Evolutionary conservation across 2,797 vertebrate genomes (phyloP).

Genomic region (Crocodylus rhombifer): DNA sequence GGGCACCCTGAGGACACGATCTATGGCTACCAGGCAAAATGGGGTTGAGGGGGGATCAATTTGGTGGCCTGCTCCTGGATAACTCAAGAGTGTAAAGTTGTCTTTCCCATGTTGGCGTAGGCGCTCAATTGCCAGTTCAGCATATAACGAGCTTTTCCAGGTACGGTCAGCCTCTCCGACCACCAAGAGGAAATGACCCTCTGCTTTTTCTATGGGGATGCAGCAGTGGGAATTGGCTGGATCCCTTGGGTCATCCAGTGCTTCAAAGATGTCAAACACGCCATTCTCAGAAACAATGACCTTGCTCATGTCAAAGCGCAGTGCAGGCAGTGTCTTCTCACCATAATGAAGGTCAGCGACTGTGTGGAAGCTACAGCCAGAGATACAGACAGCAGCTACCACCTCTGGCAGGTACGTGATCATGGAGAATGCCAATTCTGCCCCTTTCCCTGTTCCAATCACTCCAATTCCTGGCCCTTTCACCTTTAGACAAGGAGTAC

Average conservation of each 20-base stretch:
- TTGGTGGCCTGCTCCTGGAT: conserved; percentile 87
- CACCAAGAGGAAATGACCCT: conserved; percentile 77
- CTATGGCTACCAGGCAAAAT: conserved; percentile 69
- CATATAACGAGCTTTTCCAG: conserved; percentile 81
- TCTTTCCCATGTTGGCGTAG: conserved; percentile 71
- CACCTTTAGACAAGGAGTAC: conserved; percentile 66
- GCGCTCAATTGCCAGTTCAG: conserved; percentile 67
- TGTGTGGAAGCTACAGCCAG: conserved; percentile 78
- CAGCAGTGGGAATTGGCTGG: conserved; percentile 66
- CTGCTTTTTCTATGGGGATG: conserved; percentile 80
- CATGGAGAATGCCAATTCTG: conserved; percentile 80
- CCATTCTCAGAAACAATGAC: conserved; percentile 69
- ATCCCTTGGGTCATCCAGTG: conserved; percentile 73
- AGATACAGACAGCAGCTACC: conserved; percentile 76
- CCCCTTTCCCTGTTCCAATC: conserved; percentile 80
- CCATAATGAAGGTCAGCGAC: conserved; percentile 74
- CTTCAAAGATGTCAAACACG: conserved; percentile 77
- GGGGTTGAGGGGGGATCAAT: conserved; percentile 87
- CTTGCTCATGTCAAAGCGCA: conserved; percentile 72
- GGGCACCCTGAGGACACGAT: conserved; percentile 78
- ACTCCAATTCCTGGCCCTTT: conserved; percentile 79
- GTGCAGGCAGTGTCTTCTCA: conserved; percentile 71
- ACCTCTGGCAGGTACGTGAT: conserved; percentile 80
- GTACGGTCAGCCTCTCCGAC: conserved; percentile 77
- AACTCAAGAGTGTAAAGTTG: conserved; percentile 79